These are phyloP conservation scores for Phortica magna DNA, from an alignment of 2,888 invertebrate genomes.

Conservation along the genomic window DNA sequence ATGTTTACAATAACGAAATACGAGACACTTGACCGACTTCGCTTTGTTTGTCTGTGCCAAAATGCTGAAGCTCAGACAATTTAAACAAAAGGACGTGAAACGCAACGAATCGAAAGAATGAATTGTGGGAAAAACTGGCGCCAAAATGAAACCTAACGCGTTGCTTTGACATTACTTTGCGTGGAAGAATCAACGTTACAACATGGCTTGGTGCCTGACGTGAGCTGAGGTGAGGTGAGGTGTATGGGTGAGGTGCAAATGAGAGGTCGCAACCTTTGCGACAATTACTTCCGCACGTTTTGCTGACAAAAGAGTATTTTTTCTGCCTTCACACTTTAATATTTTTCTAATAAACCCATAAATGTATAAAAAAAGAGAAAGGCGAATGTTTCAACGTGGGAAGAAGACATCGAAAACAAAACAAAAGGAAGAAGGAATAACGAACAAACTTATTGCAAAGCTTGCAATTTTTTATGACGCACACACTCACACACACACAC, in stretches of 20 bases:
- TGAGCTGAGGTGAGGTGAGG: too few relatives aligned
- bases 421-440: constrained; percentile 25
- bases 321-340: neutral
- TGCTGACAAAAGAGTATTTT: constrained; percentile 46
- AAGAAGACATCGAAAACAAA: neutral
- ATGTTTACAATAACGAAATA: constrained; percentile 57
- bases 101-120: too few relatives aligned
- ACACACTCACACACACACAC: constrained; percentile 7
- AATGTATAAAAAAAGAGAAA: neutral
- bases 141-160: too few relatives aligned
- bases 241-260: neutral
- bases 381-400: too few relatives aligned
- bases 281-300: constrained; percentile 68
- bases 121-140: too few relatives aligned
- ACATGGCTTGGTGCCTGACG: too few relatives aligned
- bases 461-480: constrained; percentile 56
- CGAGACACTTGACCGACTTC: constrained; percentile 64
- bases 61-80: too few relatives aligned
- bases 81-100: too few relatives aligned
- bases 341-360: constrained; percentile 2
- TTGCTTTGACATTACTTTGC: too few relatives aligned
- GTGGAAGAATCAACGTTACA: too few relatives aligned
- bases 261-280: constrained; percentile 15
- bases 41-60: neutral
- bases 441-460: constrained; percentile 60